Percentiles rank a stretch among this genome's conserved stretches.
phyloP scores from a whole-genome alignment of 2,888 invertebrate species.

The Leucoptera coffeella region DNA sequence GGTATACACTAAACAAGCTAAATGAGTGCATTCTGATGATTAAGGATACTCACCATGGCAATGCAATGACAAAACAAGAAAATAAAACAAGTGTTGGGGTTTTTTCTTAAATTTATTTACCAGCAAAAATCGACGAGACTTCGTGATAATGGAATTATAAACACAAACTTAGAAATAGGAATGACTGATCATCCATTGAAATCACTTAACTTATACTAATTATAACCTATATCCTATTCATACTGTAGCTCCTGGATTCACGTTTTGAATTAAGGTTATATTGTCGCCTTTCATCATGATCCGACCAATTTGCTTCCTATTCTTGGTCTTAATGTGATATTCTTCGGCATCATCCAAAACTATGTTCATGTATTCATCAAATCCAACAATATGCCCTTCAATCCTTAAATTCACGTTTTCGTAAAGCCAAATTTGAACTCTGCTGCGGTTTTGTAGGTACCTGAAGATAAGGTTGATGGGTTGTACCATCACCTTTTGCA shows the following conservation, averaged over 20 bases:
- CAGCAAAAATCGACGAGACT: no score
- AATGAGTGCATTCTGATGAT: no score
- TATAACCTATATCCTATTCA: conserved; percentile 28
- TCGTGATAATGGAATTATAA: no score
- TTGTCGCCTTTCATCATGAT: conserved; percentile 97
- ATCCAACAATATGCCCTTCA: conserved; percentile 98
- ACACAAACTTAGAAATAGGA: no score
- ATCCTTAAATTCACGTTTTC: conserved; percentile 93
- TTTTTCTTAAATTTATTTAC: no score
- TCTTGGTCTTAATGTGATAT: conserved; percentile 82
- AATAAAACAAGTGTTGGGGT: no score
- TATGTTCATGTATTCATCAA: conserved; percentile 99
- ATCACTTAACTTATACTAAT: conserved; percentile 8
- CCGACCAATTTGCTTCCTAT: conserved; percentile 72
- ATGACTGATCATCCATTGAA: conserved; percentile 21
- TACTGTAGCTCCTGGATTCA: conserved; percentile 58
- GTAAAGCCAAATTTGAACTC: conserved; percentile 97
- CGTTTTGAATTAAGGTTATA: conserved; percentile 94
- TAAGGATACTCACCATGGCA: no score
- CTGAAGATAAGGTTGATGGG: conserved; percentile 97
- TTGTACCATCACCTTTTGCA: conserved; percentile 99
- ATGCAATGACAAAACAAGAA: no score
- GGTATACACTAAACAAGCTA: no score
- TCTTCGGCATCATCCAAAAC: conserved; percentile 98
- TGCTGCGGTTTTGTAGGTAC: conserved; percentile 89